Evolutionary conservation across 2,888 invertebrate species (phyloP).

Genomic region (Andrena trimmerana): DNA sequence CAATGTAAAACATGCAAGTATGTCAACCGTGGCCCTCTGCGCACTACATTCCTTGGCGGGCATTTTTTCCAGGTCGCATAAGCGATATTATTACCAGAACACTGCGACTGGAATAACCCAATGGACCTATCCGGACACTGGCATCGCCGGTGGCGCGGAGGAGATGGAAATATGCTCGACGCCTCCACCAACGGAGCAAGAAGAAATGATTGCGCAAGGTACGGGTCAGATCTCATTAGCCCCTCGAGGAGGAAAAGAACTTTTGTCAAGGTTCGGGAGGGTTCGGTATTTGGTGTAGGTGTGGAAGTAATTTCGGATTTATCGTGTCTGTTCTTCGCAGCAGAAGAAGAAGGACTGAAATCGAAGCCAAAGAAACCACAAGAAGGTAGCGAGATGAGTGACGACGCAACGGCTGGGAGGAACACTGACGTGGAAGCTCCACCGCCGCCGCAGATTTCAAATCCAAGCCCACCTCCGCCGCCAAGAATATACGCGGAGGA

Average conservation of each 20-base stretch:
- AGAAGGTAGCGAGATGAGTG: constrained; percentile 26
- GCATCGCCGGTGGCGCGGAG: constrained; percentile 86
- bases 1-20: constrained; percentile 57
- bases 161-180: constrained; percentile 88
- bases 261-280: background rate
- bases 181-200: constrained; percentile 86
- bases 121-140: constrained; percentile 88
- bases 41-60: constrained; percentile 62
- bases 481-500: constrained; percentile 82
- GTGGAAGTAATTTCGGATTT: background rate
- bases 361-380: constrained; percentile 42
- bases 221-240: background rate
- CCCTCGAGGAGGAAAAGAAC: too few species aligned
- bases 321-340: background rate
- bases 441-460: constrained; percentile 80
- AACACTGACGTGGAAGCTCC: constrained; percentile 66
- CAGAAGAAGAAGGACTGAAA: constrained; percentile 46
- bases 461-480: constrained; percentile 83
- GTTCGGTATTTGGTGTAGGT: background rate
- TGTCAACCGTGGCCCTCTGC: constrained; percentile 11
- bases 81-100: constrained; percentile 90
- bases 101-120: constrained; percentile 87
- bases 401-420: background rate
- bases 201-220: constrained; percentile 78
- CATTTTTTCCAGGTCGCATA: constrained; percentile 87